Conservation (phyloP, 2,113 vertebrate species). For the Pygoscelis adeliae region DNA sequence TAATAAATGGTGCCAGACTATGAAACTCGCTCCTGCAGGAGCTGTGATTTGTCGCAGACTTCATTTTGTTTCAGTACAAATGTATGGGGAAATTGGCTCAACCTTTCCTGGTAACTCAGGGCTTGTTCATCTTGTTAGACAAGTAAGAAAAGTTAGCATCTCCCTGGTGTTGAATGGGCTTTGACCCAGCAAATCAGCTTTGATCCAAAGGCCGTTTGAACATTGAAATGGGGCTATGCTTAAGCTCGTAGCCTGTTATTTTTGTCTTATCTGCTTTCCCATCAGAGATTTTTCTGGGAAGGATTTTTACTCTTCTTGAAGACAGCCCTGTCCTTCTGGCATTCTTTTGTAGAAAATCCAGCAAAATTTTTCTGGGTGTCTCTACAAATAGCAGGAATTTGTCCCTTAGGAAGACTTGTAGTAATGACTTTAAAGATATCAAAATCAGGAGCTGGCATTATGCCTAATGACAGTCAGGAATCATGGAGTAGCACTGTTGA, state of each 20-base stretch:
- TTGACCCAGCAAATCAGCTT: background rate
- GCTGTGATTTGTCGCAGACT: background rate
- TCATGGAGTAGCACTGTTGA: background rate
- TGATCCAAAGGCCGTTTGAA: background rate
- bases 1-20: background rate
- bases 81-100: background rate
- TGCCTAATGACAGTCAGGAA: background rate
- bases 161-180: background rate
- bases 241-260: background rate
- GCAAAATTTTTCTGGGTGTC: background rate
- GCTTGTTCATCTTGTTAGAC: background rate
- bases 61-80: background rate
- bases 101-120: background rate
- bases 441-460: background rate
- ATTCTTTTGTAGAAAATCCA: background rate
- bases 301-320: background rate
- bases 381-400: background rate
- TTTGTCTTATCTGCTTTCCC: background rate
- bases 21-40: background rate
- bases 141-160: background rate
- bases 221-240: background rate
- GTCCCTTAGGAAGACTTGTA: background rate
- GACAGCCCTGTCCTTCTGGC: background rate
- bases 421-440: background rate
- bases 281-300: background rate